Evolutionary conservation across 2,888 invertebrate species (phyloP).

Genomic region (Ecliptopera silaceata): DNA sequence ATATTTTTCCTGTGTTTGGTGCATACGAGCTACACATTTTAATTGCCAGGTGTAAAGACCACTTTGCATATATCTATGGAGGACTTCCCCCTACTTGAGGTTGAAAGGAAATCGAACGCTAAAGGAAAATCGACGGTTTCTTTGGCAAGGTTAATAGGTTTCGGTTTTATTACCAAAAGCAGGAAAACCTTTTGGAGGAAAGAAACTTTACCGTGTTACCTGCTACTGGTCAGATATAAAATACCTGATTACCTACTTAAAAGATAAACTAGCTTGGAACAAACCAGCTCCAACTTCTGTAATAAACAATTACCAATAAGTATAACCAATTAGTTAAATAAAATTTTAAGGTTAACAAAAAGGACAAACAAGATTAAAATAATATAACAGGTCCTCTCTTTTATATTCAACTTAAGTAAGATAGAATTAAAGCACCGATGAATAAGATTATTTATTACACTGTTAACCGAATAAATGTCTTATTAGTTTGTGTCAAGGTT

Average conservation of each 20-base stretch:
- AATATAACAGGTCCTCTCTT: no score
- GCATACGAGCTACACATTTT: constrained; percentile 12
- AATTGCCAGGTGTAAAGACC: constrained; percentile 12
- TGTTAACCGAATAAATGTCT: not conserved
- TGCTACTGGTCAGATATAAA: no score
- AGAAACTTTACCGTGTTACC: not conserved
- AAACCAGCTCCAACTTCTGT: no score
- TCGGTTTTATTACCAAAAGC: constrained; percentile 8
- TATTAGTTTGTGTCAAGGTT: not conserved
- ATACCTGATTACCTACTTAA: no score
- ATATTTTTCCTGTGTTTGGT: constrained; percentile 19
- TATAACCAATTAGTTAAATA: no score
- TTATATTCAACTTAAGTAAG: no score
- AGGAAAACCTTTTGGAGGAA: constrained; percentile 4
- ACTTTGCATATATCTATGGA: constrained; percentile 19
- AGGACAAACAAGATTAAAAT: no score
- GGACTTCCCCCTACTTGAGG: constrained; percentile 16
- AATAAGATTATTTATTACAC: no score
- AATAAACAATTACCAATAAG: no score
- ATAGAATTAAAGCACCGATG: no score
- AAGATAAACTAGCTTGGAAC: no score
- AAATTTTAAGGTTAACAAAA: no score
- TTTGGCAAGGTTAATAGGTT: constrained; percentile 20
- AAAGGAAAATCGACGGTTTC: constrained; percentile 11
- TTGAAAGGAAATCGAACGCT: constrained; percentile 18